These are phyloP conservation scores for Vombatus ursinus DNA, from an alignment of 2,113 vertebrate species.

Conservation along the genomic window DNA sequence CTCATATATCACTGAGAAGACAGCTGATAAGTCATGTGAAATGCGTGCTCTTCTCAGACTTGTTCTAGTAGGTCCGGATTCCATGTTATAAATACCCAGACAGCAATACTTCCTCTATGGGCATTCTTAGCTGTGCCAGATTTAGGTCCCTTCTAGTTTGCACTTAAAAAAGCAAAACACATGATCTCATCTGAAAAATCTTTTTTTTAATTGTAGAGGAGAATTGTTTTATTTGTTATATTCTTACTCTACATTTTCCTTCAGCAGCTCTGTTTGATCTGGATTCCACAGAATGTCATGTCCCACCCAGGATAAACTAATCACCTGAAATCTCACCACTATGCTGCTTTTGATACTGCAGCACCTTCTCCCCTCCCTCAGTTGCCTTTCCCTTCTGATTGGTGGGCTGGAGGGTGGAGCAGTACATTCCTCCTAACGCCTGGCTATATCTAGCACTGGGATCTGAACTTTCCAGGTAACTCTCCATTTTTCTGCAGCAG, in stretches of 20 bases:
- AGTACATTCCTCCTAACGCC: neutral
- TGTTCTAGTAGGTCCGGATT: neutral
- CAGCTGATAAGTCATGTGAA: neutral
- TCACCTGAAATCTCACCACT: neutral
- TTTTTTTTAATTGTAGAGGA: neutral
- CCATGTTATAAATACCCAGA: neutral
- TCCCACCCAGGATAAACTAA: neutral
- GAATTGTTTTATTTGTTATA: neutral
- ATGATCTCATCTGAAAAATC: neutral
- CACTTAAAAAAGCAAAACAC: neutral
- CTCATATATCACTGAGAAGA: neutral
- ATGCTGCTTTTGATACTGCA: neutral
- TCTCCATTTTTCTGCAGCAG: too few species aligned
- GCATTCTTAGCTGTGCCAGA: neutral
- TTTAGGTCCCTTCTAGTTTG: neutral
- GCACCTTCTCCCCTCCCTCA: neutral
- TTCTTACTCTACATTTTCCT: neutral
- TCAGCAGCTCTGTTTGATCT: neutral
- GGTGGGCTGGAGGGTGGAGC: too few species aligned
- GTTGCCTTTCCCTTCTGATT: neutral
- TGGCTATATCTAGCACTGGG: neutral
- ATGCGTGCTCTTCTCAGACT: neutral
- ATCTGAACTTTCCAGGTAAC: neutral
- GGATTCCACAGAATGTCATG: neutral
- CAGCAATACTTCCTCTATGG: neutral